phyloP scores from a whole-genome alignment of 2,888 invertebrate genomes.

The Dicycla oo region DNA sequence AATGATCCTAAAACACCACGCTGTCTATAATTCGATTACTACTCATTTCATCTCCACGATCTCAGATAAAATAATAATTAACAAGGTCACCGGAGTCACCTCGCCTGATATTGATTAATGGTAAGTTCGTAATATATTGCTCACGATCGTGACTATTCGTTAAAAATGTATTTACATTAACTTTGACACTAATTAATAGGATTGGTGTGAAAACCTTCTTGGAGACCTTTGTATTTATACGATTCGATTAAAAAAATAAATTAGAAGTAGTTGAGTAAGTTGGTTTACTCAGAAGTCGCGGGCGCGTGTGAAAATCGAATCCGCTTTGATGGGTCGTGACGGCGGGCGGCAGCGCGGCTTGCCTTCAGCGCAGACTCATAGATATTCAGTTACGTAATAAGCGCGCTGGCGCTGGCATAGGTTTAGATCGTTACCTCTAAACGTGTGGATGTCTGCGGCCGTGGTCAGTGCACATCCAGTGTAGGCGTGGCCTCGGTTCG shows the following conservation, averaged over 20 bases:
- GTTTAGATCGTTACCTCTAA: constrained; percentile 66
- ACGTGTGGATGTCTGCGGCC: constrained; percentile 66
- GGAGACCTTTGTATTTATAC: constrained; percentile 55
- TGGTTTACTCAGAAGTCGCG: constrained; percentile 64
- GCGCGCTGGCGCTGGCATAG: constrained; percentile 59
- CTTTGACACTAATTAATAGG: constrained; percentile 77
- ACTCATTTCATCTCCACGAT: constrained; percentile 72
- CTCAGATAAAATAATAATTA: constrained; percentile 68
- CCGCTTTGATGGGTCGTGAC: constrained; percentile 66
- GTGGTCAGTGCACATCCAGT: constrained; percentile 74
- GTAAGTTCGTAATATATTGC: constrained; percentile 73
- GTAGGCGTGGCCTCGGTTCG: constrained; percentile 84
- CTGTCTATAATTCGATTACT: constrained; percentile 67
- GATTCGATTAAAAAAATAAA: constrained; percentile 59
- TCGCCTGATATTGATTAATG: constrained; percentile 83
- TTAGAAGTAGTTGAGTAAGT: constrained; percentile 56
- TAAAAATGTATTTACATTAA: constrained; percentile 69
- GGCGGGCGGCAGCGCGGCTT: constrained; percentile 31
- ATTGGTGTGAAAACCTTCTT: constrained; percentile 51
- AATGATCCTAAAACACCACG: constrained; percentile 54
- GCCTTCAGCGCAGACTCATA: constrained; percentile 60
- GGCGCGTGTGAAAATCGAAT: constrained; percentile 68
- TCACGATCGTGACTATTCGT: constrained; percentile 74
- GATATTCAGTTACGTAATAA: constrained; percentile 65
- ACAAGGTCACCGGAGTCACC: constrained; percentile 77